Percentiles rank a stretch among this genome's conserved stretches.
phyloP scores from a whole-genome alignment of 2,888 invertebrate species.

The Coenonympha arcania region DNA sequence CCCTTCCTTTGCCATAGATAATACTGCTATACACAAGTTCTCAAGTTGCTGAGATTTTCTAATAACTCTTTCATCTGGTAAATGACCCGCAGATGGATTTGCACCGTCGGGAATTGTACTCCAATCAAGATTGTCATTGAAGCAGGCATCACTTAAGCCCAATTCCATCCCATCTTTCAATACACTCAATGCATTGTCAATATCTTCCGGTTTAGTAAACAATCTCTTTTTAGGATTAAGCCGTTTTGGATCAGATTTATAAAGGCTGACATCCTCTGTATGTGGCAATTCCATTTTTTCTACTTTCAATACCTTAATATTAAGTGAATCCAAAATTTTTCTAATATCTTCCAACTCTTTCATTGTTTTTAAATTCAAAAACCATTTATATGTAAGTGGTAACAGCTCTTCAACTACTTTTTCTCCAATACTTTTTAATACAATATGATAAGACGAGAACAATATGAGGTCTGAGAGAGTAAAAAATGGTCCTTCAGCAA shows the following conservation, averaged over 20 bases:
- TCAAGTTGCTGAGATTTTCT: slow-evolving; percentile 91
- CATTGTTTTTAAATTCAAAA: slow-evolving; percentile 47
- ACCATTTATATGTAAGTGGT: slow-evolving; percentile 80
- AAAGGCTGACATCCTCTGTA: slow-evolving; percentile 78
- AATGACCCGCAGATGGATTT: slow-evolving; percentile 83
- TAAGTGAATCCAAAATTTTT: slow-evolving; percentile 29
- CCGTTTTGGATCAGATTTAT: slow-evolving; percentile 84
- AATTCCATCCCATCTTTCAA: slow-evolving; percentile 63
- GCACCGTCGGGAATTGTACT: slow-evolving; percentile 79
- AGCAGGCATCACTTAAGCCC: slow-evolving; percentile 43
- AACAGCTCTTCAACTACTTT: slow-evolving; percentile 55
- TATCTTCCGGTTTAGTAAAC: slow-evolving; percentile 84
- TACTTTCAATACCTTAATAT: slow-evolving; percentile 21
- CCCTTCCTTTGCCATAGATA: slow-evolving; percentile 78
- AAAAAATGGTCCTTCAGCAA: slow-evolving; percentile 86
- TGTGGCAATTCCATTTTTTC: slow-evolving; percentile 53
- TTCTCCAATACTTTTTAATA: slow-evolving; percentile 65
- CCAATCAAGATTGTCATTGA: slow-evolving; percentile 76
- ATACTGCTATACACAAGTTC: slow-evolving; percentile 84
- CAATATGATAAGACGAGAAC: slow-evolving; percentile 78
- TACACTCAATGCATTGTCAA: slow-evolving; percentile 75
- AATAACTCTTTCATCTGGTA: slow-evolving; percentile 81
- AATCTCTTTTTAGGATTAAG: slow-evolving; percentile 82
- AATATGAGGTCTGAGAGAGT: slow-evolving; percentile 89
- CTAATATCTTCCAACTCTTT: slow-evolving; percentile 32